Conservation (phyloP, 2,797 vertebrate species). For the Chelon labrosus region DNA sequence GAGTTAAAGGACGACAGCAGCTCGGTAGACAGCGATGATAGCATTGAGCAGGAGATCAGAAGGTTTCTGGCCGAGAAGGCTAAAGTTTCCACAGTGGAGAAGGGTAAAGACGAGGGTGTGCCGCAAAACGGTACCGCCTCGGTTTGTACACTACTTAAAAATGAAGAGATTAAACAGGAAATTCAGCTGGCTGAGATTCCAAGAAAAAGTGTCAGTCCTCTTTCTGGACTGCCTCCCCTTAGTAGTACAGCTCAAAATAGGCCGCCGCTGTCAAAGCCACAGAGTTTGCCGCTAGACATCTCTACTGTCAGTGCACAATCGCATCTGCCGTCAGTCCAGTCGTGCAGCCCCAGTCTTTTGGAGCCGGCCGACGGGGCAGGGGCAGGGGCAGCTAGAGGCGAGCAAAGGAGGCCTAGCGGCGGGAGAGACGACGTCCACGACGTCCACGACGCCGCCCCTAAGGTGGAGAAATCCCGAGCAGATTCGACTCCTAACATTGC, state of each 20-base stretch:
- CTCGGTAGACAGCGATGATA: slow-evolving; percentile 94
- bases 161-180: slow-evolving; percentile 67
- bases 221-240: slow-evolving; percentile 26
- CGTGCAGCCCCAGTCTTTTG: slow-evolving; percentile 52
- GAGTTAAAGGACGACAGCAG: slow-evolving; percentile 88
- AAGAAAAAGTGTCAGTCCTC: slow-evolving; percentile 29
- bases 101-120: slow-evolving; percentile 47
- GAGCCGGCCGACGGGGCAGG: slow-evolving; percentile 69
- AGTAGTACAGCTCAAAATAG: slow-evolving; percentile 15
- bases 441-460: slow-evolving; percentile 18
- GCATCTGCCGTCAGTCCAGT: slow-evolving; percentile 19
- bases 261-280: slow-evolving; percentile 1
- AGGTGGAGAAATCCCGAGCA: slow-evolving; percentile 43
- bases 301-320: slow-evolving; percentile 29
- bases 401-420: slow-evolving; percentile 37
- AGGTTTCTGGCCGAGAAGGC: slow-evolving; percentile 95
- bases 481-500: slow-evolving; percentile 23
- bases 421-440: slow-evolving; percentile 24
- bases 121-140: slow-evolving; percentile 40
- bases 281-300: slow-evolving; percentile 22
- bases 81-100: slow-evolving; percentile 81
- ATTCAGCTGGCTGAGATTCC: slow-evolving; percentile 78
- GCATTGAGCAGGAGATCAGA: slow-evolving; percentile 95
- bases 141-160: slow-evolving; percentile 15
- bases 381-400: slow-evolving; percentile 56